Base-by-base conservation (phyloP, 2,797 vertebrate species). In the Eulemur albifrons region DNA sequence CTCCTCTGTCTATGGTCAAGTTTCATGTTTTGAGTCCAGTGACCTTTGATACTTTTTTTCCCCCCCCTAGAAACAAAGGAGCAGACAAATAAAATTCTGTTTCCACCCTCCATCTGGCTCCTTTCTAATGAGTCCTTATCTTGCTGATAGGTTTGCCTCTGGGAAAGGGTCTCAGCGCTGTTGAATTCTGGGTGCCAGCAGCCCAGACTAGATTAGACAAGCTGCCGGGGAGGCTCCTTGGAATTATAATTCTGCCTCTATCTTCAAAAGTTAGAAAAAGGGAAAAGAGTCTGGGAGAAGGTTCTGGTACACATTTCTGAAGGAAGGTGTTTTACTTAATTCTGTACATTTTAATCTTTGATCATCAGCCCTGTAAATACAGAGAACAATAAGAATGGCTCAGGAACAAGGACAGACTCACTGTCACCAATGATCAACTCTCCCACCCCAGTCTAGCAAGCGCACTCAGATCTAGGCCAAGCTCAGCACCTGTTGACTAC, bases 401-500 rank as follows among this genome's bases (percentile, higher is more conserved):
- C 89, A 92, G 97, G 97, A 98, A 96, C 69, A 86, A 98, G 97
- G 97, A 94, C 97, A 98, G 98, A 98, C 97, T 97, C 40, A 8
- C 84, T 97, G 96, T 98, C 98, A 98, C 97, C 97, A 96, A 84
- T 40, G 25, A 90, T 97, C 97, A 98, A 97, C 97, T 98, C 96
- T 96, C 90, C 38, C 97, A 98, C 98, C 96, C 95, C 96, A 95
- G 95, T 90, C 79, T 77, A 88, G 98, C 98, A 98, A 98, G 97
- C 0, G 65, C 93, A 85, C 88, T 87, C 96, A 98, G 97, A 98
- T 98, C 98, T 97, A 86, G 95, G 81, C 23, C 40, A 93, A 87
- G 97, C 89, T 98, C 97, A 97, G 97, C 98, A 98, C 94, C 83
- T 84, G 97, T 45, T 98, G 98, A 98, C 59, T 97, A 97, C 97